Conservation (phyloP, 1,140 invertebrate genomes). For the Neoseiulus cucumeris region DNA sequence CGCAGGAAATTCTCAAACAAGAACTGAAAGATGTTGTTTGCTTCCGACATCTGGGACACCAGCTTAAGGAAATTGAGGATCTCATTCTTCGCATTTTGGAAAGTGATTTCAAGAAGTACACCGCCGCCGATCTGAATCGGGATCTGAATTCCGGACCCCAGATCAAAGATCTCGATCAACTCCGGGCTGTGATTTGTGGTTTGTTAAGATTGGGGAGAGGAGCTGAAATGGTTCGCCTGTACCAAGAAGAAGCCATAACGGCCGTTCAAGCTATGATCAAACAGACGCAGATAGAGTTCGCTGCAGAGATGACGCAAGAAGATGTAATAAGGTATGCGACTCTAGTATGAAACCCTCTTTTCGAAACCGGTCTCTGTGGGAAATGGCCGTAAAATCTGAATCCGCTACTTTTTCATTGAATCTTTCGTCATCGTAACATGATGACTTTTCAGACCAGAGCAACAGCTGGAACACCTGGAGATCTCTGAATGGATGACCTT, state of each 20-base stretch:
- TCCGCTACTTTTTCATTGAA: no score
- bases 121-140: constrained; percentile 72
- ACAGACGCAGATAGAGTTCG: constrained; percentile 25
- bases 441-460: neutral
- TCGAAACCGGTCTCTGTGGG: no score
- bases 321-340: neutral
- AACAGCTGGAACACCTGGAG: neutral
- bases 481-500: constrained; percentile 6
- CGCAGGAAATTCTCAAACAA: constrained; percentile 74
- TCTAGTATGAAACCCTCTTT: no score
- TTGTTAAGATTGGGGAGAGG: constrained; percentile 25
- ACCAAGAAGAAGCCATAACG: constrained; percentile 68
- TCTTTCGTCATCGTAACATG: no score
- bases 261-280: constrained; percentile 70
- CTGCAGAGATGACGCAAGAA: constrained; percentile 6
- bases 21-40: constrained; percentile 76
- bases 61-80: constrained; percentile 87
- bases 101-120: constrained; percentile 79
- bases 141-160: neutral
- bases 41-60: constrained; percentile 67
- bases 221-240: constrained; percentile 27
- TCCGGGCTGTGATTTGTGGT: constrained; percentile 25
- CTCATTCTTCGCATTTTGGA: constrained; percentile 90
- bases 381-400: no score
- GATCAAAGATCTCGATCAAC: constrained; percentile 19